These are phyloP conservation scores for Apolygus lucorum DNA, from an alignment of 1,140 invertebrate species.

Conservation along the genomic window DNA sequence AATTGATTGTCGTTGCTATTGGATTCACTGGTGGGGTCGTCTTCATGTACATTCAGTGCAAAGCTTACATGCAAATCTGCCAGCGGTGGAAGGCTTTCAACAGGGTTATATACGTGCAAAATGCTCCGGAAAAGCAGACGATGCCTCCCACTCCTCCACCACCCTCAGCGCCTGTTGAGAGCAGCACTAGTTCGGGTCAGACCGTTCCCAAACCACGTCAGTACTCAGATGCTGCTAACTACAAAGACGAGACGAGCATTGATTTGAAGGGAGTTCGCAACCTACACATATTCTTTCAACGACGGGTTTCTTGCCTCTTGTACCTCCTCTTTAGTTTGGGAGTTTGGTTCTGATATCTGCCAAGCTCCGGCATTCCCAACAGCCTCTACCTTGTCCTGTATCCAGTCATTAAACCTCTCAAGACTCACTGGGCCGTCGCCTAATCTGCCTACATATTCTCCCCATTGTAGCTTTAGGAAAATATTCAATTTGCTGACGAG, in stretches of 20 bases:
- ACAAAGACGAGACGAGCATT: constrained; percentile 34
- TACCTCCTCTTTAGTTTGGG: no score
- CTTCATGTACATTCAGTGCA: constrained; percentile 95
- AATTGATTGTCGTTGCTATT: constrained; percentile 91
- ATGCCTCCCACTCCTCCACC: constrained; percentile 2
- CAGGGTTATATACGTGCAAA: constrained; percentile 84
- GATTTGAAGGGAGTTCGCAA: constrained; percentile 37
- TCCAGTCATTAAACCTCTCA: no score
- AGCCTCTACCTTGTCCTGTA: no score
- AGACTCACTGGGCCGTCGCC: no score
- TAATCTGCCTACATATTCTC: no score
- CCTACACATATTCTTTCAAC: constrained; percentile 37
- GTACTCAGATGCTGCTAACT: not conserved
- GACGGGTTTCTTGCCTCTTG: no score
- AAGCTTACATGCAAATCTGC: constrained; percentile 85
- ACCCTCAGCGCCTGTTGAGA: not conserved
- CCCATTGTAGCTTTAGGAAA: no score
- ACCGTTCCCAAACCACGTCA: not conserved
- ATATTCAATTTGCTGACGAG: no score
- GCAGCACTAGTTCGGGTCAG: not conserved
- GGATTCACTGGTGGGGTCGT: constrained; percentile 91
- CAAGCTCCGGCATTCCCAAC: no score
- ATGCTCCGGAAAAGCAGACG: constrained; percentile 64
- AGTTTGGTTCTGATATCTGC: no score
- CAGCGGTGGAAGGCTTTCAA: constrained; percentile 88